phyloP scores from a whole-genome alignment of 2,113 vertebrate species.

The Heteronetta atricapilla region DNA sequence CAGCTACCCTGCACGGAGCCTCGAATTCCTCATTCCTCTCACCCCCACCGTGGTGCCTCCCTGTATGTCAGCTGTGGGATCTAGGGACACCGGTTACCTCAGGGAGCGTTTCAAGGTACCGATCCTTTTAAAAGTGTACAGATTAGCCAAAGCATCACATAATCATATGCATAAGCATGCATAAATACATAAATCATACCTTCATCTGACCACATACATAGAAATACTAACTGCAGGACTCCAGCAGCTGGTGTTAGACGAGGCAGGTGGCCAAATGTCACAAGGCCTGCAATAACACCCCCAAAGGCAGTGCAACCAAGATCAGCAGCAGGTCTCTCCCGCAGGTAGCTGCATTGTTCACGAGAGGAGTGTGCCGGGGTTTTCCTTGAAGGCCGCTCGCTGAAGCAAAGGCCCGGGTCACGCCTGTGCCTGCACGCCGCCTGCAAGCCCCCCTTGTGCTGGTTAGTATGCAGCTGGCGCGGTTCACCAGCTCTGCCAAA shows the following conservation, averaged over 20 bases:
- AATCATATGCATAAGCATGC: not conserved
- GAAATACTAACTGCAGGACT: not conserved
- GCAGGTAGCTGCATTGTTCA: not conserved
- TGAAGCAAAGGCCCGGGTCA: not conserved
- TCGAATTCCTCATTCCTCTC: not conserved
- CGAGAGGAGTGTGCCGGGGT: not conserved
- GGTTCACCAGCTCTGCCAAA: slow-evolving; percentile 13
- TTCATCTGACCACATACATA: not conserved
- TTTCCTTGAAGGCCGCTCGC: not conserved
- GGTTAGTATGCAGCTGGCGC: slow-evolving; percentile 37
- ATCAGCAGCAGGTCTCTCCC: not conserved
- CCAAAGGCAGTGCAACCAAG: fast-evolving
- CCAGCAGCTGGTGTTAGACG: not conserved
- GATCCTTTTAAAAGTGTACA: not conserved
- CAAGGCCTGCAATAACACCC: fast-evolving
- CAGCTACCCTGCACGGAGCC: too few species aligned
- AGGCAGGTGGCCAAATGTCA: not conserved
- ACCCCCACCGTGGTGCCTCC: not conserved
- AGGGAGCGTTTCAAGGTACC: not conserved
- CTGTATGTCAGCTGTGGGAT: not conserved
- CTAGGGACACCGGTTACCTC: not conserved
- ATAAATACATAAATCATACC: not conserved
- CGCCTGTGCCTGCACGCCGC: not conserved
- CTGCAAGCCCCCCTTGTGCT: not conserved
- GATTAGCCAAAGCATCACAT: not conserved